These are phyloP conservation scores for Malurus leucopterus DNA, from an alignment of 2,797 vertebrate species.

Conservation along the genomic window DNA sequence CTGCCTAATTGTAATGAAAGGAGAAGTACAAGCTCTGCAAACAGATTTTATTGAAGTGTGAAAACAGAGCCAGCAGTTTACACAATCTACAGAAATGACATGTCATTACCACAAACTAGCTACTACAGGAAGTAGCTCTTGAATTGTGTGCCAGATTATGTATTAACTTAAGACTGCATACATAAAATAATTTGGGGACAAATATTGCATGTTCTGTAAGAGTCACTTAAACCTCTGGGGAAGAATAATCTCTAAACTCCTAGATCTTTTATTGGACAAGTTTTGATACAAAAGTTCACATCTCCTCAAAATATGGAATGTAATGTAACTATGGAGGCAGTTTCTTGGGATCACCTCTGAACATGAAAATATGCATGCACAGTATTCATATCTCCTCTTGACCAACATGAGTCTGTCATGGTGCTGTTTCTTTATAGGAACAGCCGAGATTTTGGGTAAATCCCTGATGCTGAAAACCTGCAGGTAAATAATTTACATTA, in stretches of 20 bases:
- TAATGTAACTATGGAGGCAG: neutral
- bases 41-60: conserved; percentile 46
- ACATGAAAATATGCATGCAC: neutral
- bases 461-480: neutral
- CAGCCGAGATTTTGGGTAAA: neutral
- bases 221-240: neutral
- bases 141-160: neutral
- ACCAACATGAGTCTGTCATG: neutral
- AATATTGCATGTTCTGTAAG: neutral
- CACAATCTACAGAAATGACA: conserved; percentile 40
- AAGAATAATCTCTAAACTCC: neutral
- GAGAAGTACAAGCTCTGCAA: conserved; percentile 24
- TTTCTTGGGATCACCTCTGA: neutral
- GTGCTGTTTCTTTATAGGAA: neutral
- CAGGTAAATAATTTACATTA: neutral
- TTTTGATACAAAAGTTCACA: neutral
- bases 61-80: conserved; percentile 32
- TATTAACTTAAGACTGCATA: conserved; percentile 13
- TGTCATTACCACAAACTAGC: conserved; percentile 28
- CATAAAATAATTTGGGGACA: neutral
- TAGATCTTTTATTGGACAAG: neutral
- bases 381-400: neutral
- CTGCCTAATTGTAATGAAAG: conserved; percentile 26
- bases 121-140: conserved; percentile 38
- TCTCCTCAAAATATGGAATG: neutral